A percentile compares a stretch with the other conserved stretches of the same genome.
These are phyloP conservation scores for Calliphora vicina DNA, from an alignment of 1,140 invertebrate genomes.

Conservation along the genomic window DNA sequence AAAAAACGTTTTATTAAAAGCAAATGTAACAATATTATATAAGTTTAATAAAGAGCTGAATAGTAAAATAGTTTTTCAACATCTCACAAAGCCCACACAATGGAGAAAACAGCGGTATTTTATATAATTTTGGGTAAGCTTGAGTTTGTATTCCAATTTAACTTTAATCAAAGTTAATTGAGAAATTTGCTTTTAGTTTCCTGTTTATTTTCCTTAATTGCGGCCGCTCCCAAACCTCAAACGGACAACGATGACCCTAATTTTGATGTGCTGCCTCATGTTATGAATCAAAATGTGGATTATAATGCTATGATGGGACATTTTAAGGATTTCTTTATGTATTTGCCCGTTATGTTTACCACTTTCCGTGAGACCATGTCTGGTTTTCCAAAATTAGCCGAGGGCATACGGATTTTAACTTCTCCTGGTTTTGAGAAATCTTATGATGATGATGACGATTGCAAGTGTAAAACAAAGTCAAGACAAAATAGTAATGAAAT, in stretches of 20 bases:
- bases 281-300: conserved; percentile 43
- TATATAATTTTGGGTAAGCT: background rate
- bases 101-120: background rate
- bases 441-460: conserved; percentile 46
- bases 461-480: conserved; percentile 49
- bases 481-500: conserved; percentile 45
- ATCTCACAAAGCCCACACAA: background rate
- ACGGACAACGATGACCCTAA: conserved; percentile 33
- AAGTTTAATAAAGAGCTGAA: no score
- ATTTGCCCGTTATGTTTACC: conserved; percentile 60
- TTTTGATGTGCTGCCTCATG: background rate
- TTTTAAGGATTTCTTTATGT: conserved; percentile 61
- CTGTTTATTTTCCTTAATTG: background rate
- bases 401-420: conserved; percentile 55
- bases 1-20: no score
- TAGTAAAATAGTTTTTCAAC: no score
- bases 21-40: no score
- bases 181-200: background rate
- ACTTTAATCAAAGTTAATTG: no score
- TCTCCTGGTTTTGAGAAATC: conserved; percentile 43
- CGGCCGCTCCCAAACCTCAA: background rate
- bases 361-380: conserved; percentile 57
- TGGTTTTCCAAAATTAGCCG: conserved; percentile 58
- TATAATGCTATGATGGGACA: conserved; percentile 56
- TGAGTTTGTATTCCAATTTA: no score